Percentiles rank a stretch among this genome's conserved stretches.
phyloP scores from a whole-genome alignment of 2,888 invertebrate species.

The Notodonta ziczac region DNA sequence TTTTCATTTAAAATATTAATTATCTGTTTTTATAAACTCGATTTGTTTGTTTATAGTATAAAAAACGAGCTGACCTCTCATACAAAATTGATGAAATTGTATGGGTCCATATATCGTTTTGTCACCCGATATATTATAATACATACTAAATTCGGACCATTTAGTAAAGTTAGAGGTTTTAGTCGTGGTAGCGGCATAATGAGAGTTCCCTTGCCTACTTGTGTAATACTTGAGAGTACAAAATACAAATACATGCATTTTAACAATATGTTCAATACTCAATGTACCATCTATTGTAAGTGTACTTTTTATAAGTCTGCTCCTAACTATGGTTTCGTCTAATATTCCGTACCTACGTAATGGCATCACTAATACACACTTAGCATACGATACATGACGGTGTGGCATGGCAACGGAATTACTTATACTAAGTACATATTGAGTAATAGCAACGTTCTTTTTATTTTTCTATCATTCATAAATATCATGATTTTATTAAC shows the following conservation, averaged over 20 bases:
- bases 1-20: conserved; percentile 31
- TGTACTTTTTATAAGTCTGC: conserved; percentile 20
- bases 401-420: not conserved
- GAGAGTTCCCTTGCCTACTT: conserved; percentile 49
- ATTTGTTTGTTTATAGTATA: conserved; percentile 52
- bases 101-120: conserved; percentile 37
- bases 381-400: conserved; percentile 13
- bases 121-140: conserved; percentile 43
- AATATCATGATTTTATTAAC: too few relatives aligned
- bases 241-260: conserved; percentile 62
- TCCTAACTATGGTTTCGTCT: not conserved
- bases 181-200: conserved; percentile 56
- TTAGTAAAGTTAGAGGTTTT: conserved; percentile 63
- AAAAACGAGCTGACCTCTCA: conserved; percentile 63
- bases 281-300: conserved; percentile 25
- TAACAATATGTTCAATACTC: conserved; percentile 50
- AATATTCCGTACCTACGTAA: not conserved
- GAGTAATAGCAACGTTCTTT: too few relatives aligned
- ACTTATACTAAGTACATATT: too few relatives aligned
- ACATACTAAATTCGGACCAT: conserved; percentile 72
- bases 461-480: too few relatives aligned
- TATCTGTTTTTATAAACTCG: conserved; percentile 31
- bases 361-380: not conserved
- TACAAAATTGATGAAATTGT: conserved; percentile 44
- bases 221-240: conserved; percentile 66